Conservation (phyloP, 2,888 invertebrate genomes). For the Ormyrus rosae region DNA sequence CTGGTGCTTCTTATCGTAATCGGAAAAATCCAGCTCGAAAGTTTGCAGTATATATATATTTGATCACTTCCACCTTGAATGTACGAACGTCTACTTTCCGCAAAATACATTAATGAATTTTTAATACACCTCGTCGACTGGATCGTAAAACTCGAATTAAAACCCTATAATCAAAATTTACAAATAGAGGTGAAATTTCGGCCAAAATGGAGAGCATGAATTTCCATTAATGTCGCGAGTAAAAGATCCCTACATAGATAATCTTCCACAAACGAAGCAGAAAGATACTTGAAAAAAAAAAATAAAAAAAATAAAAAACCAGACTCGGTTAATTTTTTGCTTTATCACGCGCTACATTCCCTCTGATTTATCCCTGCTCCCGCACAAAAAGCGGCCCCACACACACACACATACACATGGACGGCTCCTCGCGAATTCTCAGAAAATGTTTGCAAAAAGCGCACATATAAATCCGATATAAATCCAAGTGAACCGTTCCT, state of each 20-base stretch:
- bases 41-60: neutral
- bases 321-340: too few relatives aligned
- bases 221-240: neutral
- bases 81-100: too few relatives aligned
- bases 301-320: too few relatives aligned
- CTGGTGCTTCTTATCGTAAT: conserved; percentile 14
- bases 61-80: neutral
- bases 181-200: too few relatives aligned
- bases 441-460: too few relatives aligned
- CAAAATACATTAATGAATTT: too few relatives aligned
- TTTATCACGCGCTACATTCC: too few relatives aligned
- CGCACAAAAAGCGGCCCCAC: conserved; percentile 6
- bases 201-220: neutral
- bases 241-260: neutral
- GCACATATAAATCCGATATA: conserved; percentile 12
- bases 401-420: neutral
- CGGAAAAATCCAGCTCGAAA: conserved; percentile 9
- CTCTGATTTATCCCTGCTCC: too few relatives aligned
- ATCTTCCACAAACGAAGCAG: conserved; percentile 1
- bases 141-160: too few relatives aligned
- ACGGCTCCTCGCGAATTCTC: neutral
- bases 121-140: too few relatives aligned
- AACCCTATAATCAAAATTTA: too few relatives aligned
- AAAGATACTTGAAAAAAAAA: neutral
- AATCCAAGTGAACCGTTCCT: conserved; percentile 18